Evolutionary conservation across 2,888 invertebrate species (phyloP).

Genomic region (Eupithecia exiguata): DNA sequence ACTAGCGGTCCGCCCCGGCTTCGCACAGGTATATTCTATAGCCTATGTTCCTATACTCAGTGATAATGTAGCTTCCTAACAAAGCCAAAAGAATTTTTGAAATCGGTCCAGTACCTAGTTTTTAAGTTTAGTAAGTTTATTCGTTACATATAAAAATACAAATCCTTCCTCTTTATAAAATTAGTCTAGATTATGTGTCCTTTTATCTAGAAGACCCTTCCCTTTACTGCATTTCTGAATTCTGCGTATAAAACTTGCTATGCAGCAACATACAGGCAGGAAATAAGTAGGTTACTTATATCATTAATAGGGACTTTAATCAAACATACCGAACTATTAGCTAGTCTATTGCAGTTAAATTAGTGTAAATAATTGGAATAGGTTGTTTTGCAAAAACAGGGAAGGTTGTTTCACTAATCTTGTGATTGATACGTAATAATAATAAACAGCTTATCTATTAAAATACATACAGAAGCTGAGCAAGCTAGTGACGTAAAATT

Average conservation of each 20-base stretch:
- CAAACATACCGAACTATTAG: background rate
- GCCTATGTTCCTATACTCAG: too few relatives aligned
- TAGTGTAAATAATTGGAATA: slow-evolving; percentile 1
- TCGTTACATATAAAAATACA: too few relatives aligned
- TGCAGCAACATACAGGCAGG: background rate
- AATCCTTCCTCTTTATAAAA: too few relatives aligned
- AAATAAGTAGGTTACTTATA: slow-evolving; percentile 1
- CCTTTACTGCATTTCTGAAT: background rate
- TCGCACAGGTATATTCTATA: too few relatives aligned
- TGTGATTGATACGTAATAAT: slow-evolving; percentile 17
- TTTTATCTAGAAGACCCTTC: slow-evolving; percentile 4
- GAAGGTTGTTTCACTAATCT: slow-evolving; percentile 2
- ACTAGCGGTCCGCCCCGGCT: too few relatives aligned
- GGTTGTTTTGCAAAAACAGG: slow-evolving; percentile 15
- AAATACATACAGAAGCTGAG: background rate
- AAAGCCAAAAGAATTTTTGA: too few relatives aligned
- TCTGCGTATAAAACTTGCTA: background rate
- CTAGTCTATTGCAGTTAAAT: background rate
- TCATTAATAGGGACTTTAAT: background rate
- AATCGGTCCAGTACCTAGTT: too few relatives aligned
- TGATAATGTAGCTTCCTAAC: too few relatives aligned
- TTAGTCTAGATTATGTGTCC: background rate
- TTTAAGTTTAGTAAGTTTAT: too few relatives aligned
- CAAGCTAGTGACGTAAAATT: slow-evolving; percentile 4
- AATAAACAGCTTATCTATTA: slow-evolving; percentile 11